Conservation (phyloP, 1,140 invertebrate species). For the Melanaphis sacchari region DNA sequence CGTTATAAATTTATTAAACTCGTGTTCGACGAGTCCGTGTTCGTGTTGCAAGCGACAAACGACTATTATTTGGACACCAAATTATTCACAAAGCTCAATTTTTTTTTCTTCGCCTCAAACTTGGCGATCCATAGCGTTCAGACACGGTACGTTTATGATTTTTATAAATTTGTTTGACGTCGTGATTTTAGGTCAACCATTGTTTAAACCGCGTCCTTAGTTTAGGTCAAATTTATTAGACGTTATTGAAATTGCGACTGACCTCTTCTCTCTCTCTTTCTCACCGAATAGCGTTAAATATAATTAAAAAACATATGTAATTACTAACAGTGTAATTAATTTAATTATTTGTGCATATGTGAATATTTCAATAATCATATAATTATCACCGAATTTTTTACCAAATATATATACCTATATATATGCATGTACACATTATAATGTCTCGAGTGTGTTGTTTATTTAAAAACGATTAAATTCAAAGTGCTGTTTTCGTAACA, state of each 20-base stretch:
- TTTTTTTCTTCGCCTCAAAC: background rate
- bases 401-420: background rate
- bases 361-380: background rate
- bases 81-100: background rate
- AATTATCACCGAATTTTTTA: background rate
- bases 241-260: conserved; percentile 34
- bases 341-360: background rate
- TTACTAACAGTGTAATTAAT: background rate
- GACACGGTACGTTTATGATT: conserved; percentile 41
- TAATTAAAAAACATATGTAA: background rate
- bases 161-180: background rate
- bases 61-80: background rate
- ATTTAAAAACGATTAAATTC: conserved; percentile 12
- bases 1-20: background rate
- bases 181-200: conserved; percentile 7
- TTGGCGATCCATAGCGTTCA: background rate
- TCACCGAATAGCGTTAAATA: background rate
- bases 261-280: background rate
- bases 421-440: background rate
- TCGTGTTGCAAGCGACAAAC: background rate
- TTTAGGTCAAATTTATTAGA: conserved; percentile 19
- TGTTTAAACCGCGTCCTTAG: background rate
- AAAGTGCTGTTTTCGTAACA: background rate
- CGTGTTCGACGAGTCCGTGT: background rate
- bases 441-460: conserved; percentile 37